Base-by-base conservation (phyloP, 2,113 vertebrate species). In the Poicephalus gulielmi region DNA sequence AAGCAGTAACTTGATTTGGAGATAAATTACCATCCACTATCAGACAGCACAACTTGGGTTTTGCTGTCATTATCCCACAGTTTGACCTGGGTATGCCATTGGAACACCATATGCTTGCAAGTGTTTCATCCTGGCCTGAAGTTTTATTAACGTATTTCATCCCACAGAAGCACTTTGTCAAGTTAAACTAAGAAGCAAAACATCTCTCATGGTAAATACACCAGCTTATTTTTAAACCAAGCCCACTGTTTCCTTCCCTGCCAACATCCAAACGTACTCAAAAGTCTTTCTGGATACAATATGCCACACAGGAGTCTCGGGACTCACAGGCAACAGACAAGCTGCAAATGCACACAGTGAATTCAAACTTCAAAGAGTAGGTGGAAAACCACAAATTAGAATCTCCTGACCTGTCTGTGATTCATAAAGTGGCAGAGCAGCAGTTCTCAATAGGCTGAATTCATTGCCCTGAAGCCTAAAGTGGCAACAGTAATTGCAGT, bases 331-430 rank as follows among this genome's bases (percentile, higher is more conserved):
- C 80, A 96, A 74, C 88, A 82, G 76, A 57, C 88, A 85, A 92
- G 91, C 64, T 92, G 63, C 83, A 92, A 84, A 76, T 33, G 55
- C 52, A 85, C 49, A 62, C 69, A 77, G 25, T 30, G 31, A 82
- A 94, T 66, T 83, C 31, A 49, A 69, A 70, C 95, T 94, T 96
- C 88, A 96, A 95, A 85, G 95, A 79, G 88, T 41, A 92, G 84
- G 95, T 95, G 91, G 86, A 20, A 97, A 97, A 91, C 91, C 94
- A 82, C 95, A 96, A 96, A 96, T 92, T 77, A 81, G 57, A 90
- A 57, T 79, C 82, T 87, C 43, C 76, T 85, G 83, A 83, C 86
- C 88, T 68, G 60, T 46, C 66, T 49, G 52, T 94, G 92, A 97
- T 76, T 95, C 95, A 96, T 71, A 37, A 70, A 84, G 84, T 11